These are phyloP conservation scores for Nebria salina DNA, from an alignment of 2,888 invertebrate genomes.

Conservation along the genomic window DNA sequence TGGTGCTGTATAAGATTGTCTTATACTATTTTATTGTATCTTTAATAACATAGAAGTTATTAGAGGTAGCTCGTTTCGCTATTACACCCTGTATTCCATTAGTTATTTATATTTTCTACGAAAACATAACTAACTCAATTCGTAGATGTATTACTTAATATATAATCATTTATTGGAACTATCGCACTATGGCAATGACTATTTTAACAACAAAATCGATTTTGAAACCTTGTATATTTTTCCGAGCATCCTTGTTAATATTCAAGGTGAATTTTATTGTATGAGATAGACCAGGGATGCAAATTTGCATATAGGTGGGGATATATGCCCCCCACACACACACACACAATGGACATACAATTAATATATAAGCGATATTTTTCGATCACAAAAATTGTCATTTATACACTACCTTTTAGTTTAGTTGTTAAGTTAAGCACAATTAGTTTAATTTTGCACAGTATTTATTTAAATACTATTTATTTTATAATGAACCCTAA, in stretches of 20 bases:
- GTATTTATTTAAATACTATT: conserved; percentile 11
- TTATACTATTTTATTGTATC: no score
- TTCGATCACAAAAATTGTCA: conserved; percentile 27
- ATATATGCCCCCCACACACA: not conserved
- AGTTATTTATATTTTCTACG: not conserved
- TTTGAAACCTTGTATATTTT: conserved; percentile 31
- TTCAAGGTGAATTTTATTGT: conserved; percentile 36
- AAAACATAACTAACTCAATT: no score
- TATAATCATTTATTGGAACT: not conserved
- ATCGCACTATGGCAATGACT: conserved; percentile 35
- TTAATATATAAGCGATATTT: conserved; percentile 38
- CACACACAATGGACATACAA: conserved; percentile 22
- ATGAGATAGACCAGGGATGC: conserved; percentile 37
- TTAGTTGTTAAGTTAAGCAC: not conserved
- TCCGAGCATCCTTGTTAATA: conserved; percentile 21
- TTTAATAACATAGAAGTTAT: no score
- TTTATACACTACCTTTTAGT: not conserved
- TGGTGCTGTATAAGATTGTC: no score
- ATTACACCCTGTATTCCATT: no score
- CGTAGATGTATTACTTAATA: not conserved
- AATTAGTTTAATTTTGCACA: conserved; percentile 30
- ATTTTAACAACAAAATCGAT: conserved; percentile 30
- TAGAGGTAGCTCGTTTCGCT: no score
- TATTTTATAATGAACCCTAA: conserved; percentile 8
- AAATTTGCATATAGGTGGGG: conserved; percentile 36